These are phyloP conservation scores for Nasonia oneida DNA, from an alignment of 2,888 invertebrate species.

Conservation along the genomic window DNA sequence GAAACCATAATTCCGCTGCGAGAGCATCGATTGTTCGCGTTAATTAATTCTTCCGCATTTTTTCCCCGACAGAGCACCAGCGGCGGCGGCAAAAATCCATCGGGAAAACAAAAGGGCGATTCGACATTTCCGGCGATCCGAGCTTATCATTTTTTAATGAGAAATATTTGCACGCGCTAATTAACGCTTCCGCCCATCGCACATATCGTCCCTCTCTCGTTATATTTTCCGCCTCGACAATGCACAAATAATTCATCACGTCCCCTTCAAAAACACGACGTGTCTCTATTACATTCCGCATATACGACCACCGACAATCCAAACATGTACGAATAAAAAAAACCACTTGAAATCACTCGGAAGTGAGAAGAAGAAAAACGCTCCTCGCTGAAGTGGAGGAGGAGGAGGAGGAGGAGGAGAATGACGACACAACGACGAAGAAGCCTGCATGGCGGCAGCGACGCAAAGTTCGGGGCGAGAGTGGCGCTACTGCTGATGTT, in stretches of 20 bases:
- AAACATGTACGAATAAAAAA: background rate
- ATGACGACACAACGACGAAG: background rate
- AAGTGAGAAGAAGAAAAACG: background rate
- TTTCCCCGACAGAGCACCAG: background rate
- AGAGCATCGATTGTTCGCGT: background rate
- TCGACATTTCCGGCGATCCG: background rate
- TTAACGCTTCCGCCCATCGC: background rate
- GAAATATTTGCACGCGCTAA: conserved; percentile 14
- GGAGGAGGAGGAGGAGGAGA: background rate
- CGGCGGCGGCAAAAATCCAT: background rate
- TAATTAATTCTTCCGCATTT: conserved; percentile 10
- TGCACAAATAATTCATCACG: background rate
- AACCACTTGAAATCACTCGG: conserved; percentile 25
- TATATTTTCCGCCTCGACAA: background rate
- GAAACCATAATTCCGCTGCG: background rate
- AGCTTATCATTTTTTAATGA: conserved; percentile 7
- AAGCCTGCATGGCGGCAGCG: background rate
- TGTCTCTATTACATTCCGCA: background rate
- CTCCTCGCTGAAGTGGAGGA: background rate
- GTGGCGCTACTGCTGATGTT: conserved; percentile 63
- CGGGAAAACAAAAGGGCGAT: background rate
- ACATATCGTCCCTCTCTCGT: background rate
- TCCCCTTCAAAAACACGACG: background rate
- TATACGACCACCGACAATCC: background rate
- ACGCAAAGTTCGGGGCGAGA: conserved; percentile 52